Conservation (phyloP, 2,113 vertebrate genomes). For the Antechinus flavipes region DNA sequence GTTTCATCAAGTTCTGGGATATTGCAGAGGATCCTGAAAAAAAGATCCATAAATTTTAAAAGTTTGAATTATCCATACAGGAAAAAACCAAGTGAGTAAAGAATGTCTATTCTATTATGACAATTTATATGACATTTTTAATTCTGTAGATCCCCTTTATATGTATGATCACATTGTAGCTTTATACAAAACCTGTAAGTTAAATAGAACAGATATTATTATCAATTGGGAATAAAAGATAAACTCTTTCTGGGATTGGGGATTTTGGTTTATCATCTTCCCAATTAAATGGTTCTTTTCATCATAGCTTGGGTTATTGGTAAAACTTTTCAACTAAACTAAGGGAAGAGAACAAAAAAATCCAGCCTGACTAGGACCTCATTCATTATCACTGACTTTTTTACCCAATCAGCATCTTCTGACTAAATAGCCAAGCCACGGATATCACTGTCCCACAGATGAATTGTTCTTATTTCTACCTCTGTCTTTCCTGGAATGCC, state of each 20-base stretch:
- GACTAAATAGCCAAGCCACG: background rate
- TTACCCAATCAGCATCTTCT: background rate
- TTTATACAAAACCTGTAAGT: background rate
- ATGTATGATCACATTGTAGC: background rate
- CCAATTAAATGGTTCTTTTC: background rate
- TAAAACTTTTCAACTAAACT: background rate
- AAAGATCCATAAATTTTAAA: background rate
- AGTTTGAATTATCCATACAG: background rate
- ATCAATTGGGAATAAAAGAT: background rate
- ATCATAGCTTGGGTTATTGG: background rate
- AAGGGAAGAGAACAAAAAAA: background rate
- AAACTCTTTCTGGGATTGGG: background rate
- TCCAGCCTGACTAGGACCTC: background rate
- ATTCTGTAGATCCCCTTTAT: background rate
- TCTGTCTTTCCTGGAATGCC: background rate
- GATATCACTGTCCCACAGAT: background rate
- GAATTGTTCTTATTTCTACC: background rate
- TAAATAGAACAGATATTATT: background rate
- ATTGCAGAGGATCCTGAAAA: background rate
- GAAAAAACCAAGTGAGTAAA: background rate
- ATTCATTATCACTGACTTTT: background rate
- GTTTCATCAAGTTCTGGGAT: background rate
- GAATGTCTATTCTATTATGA: background rate
- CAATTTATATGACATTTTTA: background rate
- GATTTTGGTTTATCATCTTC: background rate